Conservation (phyloP, 2,113 vertebrate genomes). For the Oryzias javanicus region DNA sequence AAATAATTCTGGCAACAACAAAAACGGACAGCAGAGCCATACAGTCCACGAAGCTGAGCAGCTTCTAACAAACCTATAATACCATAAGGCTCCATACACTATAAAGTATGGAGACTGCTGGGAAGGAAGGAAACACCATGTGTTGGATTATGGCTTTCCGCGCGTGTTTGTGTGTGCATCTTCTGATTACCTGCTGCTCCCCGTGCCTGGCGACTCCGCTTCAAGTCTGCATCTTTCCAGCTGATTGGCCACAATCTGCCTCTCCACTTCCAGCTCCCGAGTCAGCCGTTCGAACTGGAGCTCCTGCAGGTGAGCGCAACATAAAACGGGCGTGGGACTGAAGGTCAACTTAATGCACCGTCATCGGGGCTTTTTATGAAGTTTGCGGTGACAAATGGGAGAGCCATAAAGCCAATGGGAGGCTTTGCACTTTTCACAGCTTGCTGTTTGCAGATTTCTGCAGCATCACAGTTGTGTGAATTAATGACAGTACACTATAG, state of each 20-base stretch:
- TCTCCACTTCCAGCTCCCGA: constrained; percentile 98
- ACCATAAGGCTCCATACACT: constrained; percentile 57
- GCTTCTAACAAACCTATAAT: constrained; percentile 41
- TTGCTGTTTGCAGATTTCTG: constrained; percentile 1
- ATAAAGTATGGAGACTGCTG: constrained; percentile 52
- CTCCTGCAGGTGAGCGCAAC: constrained; percentile 78
- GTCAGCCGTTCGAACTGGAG: constrained; percentile 99
- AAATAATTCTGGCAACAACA: too few relatives aligned
- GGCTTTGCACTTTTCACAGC: constrained; percentile 29
- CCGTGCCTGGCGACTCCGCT: constrained; percentile 94
- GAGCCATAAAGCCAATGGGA: constrained; percentile 24
- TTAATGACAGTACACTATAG: constrained; percentile 32
- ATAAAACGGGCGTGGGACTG: not conserved
- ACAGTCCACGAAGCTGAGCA: constrained; percentile 18
- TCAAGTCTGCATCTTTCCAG: constrained; percentile 99
- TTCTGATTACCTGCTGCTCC: constrained; percentile 93
- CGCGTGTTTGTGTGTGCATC: constrained; percentile 16
- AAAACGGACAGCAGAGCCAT: not conserved
- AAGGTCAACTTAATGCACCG: constrained; percentile 17
- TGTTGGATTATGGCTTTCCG: constrained; percentile 40
- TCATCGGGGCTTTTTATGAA: constrained; percentile 12
- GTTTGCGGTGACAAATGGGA: constrained; percentile 22
- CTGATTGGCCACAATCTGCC: constrained; percentile 99
- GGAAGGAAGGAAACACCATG: constrained; percentile 60
- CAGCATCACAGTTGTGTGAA: constrained; percentile 9